A percentile compares a stretch with the other conserved stretches of the same genome.
These are phyloP conservation scores for Caranx ignobilis DNA, from an alignment of 2,113 vertebrate genomes.

Conservation along the genomic window DNA sequence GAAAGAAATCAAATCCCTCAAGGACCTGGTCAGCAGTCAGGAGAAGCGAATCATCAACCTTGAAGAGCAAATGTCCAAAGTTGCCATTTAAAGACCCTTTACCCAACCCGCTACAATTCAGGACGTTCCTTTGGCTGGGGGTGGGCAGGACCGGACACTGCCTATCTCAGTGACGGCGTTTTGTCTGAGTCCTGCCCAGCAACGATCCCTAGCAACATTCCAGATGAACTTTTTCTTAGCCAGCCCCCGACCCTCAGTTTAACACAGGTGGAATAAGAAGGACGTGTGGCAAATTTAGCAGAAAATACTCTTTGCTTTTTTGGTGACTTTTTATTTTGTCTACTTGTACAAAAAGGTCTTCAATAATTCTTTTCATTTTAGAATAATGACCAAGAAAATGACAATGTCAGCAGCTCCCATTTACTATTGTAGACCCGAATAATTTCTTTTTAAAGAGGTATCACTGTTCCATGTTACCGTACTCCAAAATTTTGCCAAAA, in stretches of 20 bases:
- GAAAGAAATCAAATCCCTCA: slow-evolving; percentile 95
- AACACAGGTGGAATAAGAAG: slow-evolving; percentile 77
- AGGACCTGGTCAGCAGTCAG: slow-evolving; percentile 94
- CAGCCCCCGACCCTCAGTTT: slow-evolving; percentile 79
- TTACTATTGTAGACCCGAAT: slow-evolving; percentile 42
- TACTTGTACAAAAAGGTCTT: slow-evolving; percentile 70
- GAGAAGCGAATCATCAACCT: slow-evolving; percentile 95
- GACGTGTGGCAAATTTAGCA: slow-evolving; percentile 66
- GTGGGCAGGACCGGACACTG: slow-evolving; percentile 80
- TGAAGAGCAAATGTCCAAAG: slow-evolving; percentile 95
- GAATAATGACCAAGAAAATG: slow-evolving; percentile 67
- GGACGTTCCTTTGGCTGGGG: slow-evolving; percentile 82
- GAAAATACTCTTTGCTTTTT: slow-evolving; percentile 73
- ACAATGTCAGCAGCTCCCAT: slow-evolving; percentile 44
- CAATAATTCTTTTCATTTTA: slow-evolving; percentile 69
- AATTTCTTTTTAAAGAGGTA: slow-evolving; percentile 60
- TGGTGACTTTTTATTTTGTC: slow-evolving; percentile 78
- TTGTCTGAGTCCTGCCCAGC: slow-evolving; percentile 80
- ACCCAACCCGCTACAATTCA: slow-evolving; percentile 75
- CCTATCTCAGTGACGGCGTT: slow-evolving; percentile 82
- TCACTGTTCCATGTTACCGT: slow-evolving; percentile 67
- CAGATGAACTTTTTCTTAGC: slow-evolving; percentile 84
- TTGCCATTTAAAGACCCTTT: slow-evolving; percentile 86
- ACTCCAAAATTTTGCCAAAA: slow-evolving; percentile 78
- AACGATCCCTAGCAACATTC: slow-evolving; percentile 85